Percentiles rank a stretch among this genome's conserved stretches.
These are phyloP conservation scores for Momotus momota DNA, from an alignment of 2,797 vertebrate species.

Conservation along the genomic window DNA sequence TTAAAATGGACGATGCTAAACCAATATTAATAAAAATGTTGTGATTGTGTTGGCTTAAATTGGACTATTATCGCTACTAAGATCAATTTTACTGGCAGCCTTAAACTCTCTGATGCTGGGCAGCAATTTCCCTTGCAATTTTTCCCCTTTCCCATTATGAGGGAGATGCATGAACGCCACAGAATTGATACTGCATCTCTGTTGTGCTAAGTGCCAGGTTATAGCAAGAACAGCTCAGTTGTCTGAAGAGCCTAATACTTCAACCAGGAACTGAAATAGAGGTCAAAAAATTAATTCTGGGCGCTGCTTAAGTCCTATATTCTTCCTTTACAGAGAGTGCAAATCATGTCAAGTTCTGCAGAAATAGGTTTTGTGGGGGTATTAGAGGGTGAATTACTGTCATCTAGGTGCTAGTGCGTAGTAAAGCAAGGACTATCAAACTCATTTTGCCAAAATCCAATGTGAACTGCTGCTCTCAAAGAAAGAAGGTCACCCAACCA, in stretches of 20 bases:
- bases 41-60: not conserved
- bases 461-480: constrained; percentile 25
- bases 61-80: not conserved
- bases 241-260: constrained; percentile 19
- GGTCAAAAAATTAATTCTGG: constrained; percentile 57
- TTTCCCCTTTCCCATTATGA: not conserved
- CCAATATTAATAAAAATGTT: not conserved
- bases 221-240: not conserved
- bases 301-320: constrained; percentile 6
- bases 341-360: constrained; percentile 65
- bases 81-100: not conserved
- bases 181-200: not conserved
- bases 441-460: constrained; percentile 38
- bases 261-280: constrained; percentile 44
- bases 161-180: not conserved
- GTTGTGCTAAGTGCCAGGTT: not conserved
- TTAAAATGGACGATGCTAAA: not conserved
- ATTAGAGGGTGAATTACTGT: constrained; percentile 60
- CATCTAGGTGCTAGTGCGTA: constrained; percentile 50
- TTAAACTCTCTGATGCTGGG: not conserved
- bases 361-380: constrained; percentile 54
- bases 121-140: constrained; percentile 1
- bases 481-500: constrained; percentile 55
- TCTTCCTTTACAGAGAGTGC: constrained; percentile 8
- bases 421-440: constrained; percentile 57